phyloP scores from a whole-genome alignment of 2,888 invertebrate genomes.

The Eulithis testata region DNA sequence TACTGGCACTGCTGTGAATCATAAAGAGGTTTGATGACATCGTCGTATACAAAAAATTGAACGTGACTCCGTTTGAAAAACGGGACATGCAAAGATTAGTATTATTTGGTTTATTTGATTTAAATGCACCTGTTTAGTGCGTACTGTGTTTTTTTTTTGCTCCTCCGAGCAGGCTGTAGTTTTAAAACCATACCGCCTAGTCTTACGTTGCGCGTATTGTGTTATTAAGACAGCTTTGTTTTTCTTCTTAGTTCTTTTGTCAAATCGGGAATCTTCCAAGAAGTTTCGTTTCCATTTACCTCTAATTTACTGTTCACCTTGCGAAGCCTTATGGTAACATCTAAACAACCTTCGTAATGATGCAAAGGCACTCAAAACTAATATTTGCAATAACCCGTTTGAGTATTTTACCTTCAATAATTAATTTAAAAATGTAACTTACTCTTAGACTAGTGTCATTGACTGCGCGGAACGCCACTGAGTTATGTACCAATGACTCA shows the following conservation, averaged over 20 bases:
- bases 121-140: no score
- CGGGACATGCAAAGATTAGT: no score
- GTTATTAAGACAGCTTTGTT: no score
- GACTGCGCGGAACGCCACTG: constrained; percentile 4
- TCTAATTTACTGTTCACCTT: constrained; percentile 14
- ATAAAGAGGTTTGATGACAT: no score
- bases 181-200: no score
- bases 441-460: constrained; percentile 14
- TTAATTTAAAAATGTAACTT: constrained; percentile 5
- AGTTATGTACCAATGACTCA: constrained; percentile 13
- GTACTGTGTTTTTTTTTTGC: no score
- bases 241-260: neutral
- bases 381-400: constrained; percentile 27
- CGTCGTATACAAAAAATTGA: no score
- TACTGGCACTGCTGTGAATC: no score
- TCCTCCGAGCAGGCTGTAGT: no score
- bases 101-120: no score
- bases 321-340: constrained; percentile 32
- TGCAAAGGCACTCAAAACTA: constrained; percentile 30
- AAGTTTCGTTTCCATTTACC: constrained; percentile 15
- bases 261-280: neutral
- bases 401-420: constrained; percentile 17
- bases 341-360: constrained; percentile 38
- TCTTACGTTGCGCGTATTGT: no score
- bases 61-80: no score